Evolutionary conservation across 2,888 invertebrate species (phyloP).

Genomic region (Glaucopsyche alexis): DNA sequence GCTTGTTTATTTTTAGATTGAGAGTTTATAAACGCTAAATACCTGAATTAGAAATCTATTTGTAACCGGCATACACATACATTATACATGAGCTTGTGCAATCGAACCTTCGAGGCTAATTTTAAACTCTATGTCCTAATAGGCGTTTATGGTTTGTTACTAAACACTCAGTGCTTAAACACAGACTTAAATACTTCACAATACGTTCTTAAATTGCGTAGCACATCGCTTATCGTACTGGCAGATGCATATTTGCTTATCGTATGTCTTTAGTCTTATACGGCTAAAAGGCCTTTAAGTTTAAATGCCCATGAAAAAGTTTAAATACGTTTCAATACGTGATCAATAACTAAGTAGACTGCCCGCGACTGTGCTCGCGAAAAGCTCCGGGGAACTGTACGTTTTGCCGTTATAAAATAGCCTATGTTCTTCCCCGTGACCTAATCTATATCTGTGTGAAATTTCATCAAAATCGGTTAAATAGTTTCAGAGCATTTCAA

Average conservation of each 20-base stretch:
- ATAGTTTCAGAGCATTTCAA: too few relatives aligned
- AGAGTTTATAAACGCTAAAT: conserved; percentile 1
- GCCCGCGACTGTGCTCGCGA: too few relatives aligned
- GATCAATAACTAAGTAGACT: too few relatives aligned
- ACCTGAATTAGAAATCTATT: conserved; percentile 25
- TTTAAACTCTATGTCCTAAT: conserved; percentile 23
- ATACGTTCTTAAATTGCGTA: not conserved
- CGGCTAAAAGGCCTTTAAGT: too few relatives aligned
- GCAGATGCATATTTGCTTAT: not conserved
- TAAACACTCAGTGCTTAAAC: not conserved
- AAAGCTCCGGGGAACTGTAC: too few relatives aligned
- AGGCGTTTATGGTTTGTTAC: conserved; percentile 13
- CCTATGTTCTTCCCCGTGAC: too few relatives aligned
- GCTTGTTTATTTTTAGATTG: conserved; percentile 16
- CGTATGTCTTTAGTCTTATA: too few relatives aligned
- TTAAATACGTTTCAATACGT: too few relatives aligned
- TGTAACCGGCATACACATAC: conserved; percentile 17
- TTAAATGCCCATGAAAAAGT: too few relatives aligned
- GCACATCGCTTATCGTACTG: not conserved
- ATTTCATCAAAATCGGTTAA: too few relatives aligned
- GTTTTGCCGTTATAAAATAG: too few relatives aligned
- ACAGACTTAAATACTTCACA: not conserved
- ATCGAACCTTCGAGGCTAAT: conserved; percentile 26
- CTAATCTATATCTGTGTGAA: too few relatives aligned
- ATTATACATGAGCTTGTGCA: conserved; percentile 16